Conservation (phyloP, 1,140 invertebrate genomes). For the Drosophila carrolli region DNA sequence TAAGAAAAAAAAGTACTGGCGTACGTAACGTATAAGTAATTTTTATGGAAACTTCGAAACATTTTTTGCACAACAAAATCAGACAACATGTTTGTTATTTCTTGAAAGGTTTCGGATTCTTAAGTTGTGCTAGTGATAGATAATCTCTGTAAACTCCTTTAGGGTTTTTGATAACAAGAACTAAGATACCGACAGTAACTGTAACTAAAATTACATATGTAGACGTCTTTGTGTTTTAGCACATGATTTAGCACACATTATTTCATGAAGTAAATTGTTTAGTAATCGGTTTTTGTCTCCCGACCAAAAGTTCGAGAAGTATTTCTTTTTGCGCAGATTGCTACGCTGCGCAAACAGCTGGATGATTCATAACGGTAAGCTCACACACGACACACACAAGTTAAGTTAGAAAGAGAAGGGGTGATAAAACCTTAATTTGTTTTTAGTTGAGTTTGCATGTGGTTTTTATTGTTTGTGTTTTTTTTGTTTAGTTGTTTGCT, state of each 20-base stretch:
- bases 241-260: constrained; percentile 48
- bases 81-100: neutral
- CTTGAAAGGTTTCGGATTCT: neutral
- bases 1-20: no score
- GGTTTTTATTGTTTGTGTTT: constrained; percentile 31
- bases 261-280: constrained; percentile 61
- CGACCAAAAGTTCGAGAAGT: constrained; percentile 49
- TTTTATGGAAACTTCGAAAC: no score
- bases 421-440: constrained; percentile 45
- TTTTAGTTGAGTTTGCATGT: constrained; percentile 52
- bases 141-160: constrained; percentile 1
- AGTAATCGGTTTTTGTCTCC: constrained; percentile 50
- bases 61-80: no score
- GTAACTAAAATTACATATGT: constrained; percentile 7
- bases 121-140: neutral
- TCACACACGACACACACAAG: constrained; percentile 18
- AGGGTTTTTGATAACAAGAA: neutral
- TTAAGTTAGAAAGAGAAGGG: constrained; percentile 22
- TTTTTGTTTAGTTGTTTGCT: constrained; percentile 60
- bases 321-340: constrained; percentile 65
- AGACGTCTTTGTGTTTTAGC: constrained; percentile 13
- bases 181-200: constrained; percentile 1
- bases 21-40: no score
- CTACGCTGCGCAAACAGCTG: constrained; percentile 73
- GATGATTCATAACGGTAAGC: constrained; percentile 74